Evolutionary conservation across 2,888 invertebrate genomes (phyloP).

Genomic region (Danaus chrysippus): DNA sequence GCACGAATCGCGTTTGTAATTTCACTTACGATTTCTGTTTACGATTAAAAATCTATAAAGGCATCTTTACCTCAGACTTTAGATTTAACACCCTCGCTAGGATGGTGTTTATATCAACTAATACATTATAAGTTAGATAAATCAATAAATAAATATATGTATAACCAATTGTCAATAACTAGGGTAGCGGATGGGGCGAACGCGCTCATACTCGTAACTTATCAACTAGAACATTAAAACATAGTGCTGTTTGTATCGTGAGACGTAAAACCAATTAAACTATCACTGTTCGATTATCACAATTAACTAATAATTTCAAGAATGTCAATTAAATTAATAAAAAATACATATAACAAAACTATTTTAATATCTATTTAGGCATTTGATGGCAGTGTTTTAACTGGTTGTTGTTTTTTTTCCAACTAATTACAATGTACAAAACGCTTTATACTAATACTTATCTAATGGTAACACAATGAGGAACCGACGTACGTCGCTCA

Average conservation of each 20-base stretch:
- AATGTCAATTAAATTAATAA: constrained; percentile 56
- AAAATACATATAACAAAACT: constrained; percentile 56
- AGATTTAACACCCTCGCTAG: constrained; percentile 73
- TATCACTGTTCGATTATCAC: constrained; percentile 72
- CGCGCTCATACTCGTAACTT: constrained; percentile 16
- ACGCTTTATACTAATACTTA: constrained; percentile 64
- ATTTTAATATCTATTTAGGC: constrained; percentile 72
- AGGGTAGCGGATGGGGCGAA: constrained; percentile 23
- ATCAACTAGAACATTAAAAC: constrained; percentile 17
- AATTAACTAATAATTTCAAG: constrained; percentile 74
- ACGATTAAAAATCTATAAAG: constrained; percentile 77
- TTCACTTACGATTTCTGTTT: constrained; percentile 63
- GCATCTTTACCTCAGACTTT: constrained; percentile 80
- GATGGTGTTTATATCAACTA: constrained; percentile 71
- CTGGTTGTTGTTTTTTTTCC: constrained; percentile 62
- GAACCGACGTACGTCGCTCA: constrained; percentile 73
- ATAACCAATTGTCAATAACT: constrained; percentile 60
- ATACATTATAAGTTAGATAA: constrained; percentile 67
- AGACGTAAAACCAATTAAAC: constrained; percentile 39
- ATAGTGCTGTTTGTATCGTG: constrained; percentile 22
- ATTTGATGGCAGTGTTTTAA: constrained; percentile 78
- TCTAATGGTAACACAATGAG: constrained; percentile 77
- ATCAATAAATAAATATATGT: constrained; percentile 69
- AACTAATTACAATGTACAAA: constrained; percentile 70
- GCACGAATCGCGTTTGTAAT: constrained; percentile 66